These are phyloP conservation scores for Apistogramma diplotaenia DNA, from an alignment of 2,113 vertebrate genomes.

Conservation along the genomic window DNA sequence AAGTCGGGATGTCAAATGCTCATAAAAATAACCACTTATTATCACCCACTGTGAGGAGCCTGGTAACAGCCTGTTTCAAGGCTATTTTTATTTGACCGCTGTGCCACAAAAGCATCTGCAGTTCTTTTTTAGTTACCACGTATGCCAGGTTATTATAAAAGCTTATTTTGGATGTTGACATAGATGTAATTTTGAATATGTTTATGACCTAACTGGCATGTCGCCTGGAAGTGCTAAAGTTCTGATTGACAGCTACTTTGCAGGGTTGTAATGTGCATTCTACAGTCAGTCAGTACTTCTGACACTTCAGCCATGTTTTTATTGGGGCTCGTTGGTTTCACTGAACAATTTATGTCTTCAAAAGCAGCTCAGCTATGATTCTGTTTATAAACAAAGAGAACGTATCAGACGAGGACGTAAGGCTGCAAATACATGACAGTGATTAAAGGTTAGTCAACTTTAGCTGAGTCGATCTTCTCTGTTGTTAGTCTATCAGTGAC, in stretches of 20 bases:
- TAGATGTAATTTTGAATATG: conserved; percentile 18
- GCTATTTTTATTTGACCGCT: conserved; percentile 13
- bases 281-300: conserved; percentile 2
- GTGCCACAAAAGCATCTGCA: conserved; percentile 18
- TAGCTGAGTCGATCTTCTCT: neutral
- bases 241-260: conserved; percentile 28
- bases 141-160: neutral
- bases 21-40: conserved; percentile 31
- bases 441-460: neutral
- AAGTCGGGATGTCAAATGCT: conserved; percentile 39
- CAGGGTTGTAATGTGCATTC: conserved; percentile 15
- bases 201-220: conserved; percentile 28
- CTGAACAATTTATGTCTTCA: neutral
- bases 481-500: neutral
- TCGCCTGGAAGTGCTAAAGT: conserved; percentile 24
- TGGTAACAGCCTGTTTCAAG: conserved; percentile 7
- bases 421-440: neutral
- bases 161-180: conserved; percentile 14
- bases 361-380: neutral
- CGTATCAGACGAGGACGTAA: neutral
- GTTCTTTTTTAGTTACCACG: neutral
- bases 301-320: neutral
- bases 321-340: neutral
- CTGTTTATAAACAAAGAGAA: neutral
- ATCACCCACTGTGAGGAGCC: neutral